Evolutionary conservation across 2,888 invertebrate genomes (phyloP).

Genomic region (Tholera decimalis): DNA sequence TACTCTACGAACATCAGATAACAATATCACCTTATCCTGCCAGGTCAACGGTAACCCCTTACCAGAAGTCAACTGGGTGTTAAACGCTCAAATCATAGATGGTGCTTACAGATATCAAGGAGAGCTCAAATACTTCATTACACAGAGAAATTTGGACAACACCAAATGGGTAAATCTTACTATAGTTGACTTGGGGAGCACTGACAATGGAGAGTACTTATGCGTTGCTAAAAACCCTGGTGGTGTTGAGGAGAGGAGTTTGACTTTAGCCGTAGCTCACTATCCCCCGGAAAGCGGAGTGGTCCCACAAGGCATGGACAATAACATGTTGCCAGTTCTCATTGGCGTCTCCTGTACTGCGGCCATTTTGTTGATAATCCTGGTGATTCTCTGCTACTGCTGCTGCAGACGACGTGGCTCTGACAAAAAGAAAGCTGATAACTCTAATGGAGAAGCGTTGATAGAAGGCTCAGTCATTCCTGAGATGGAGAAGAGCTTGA

Average conservation of each 20-base stretch:
- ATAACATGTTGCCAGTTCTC: conserved; percentile 90
- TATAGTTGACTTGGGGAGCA: conserved; percentile 91
- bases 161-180: conserved; percentile 93
- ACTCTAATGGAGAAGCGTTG: conserved; percentile 93
- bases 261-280: conserved; percentile 91
- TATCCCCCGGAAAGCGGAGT: conserved; percentile 82
- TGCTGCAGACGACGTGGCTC: conserved; percentile 90
- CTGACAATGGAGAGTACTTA: conserved; percentile 94
- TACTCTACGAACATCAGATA: conserved; percentile 92
- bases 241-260: conserved; percentile 94
- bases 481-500: conserved; percentile 96
- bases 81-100: conserved; percentile 92
- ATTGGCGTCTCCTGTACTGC: conserved; percentile 88
- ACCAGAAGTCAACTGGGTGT: conserved; percentile 95
- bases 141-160: conserved; percentile 79
- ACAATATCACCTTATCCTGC: conserved; percentile 94
- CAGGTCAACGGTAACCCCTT: conserved; percentile 94
- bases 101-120: conserved; percentile 88
- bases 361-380: conserved; percentile 88
- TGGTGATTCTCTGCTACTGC: conserved; percentile 90
- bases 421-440: conserved; percentile 91
- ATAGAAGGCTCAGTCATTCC: conserved; percentile 95
- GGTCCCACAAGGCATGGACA: conserved; percentile 90
- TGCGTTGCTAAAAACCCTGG: conserved; percentile 96
- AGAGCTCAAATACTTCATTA: conserved; percentile 87